Evolutionary conservation across 2,113 vertebrate genomes (phyloP).

Genomic region (Dasyprocta punctata): DNA sequence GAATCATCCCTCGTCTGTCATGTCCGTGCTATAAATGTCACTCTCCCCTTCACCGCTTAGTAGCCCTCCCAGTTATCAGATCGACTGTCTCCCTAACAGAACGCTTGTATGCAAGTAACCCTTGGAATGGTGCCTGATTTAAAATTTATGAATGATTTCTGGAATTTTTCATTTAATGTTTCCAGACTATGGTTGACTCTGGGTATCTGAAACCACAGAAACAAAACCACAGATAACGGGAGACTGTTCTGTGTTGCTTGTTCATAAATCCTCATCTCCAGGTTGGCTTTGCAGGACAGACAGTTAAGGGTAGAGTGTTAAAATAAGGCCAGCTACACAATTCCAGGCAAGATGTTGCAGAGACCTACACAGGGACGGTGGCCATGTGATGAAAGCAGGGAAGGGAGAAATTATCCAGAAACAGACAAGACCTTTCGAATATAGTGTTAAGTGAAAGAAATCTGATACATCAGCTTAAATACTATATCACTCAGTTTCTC

Average conservation of each 20-base stretch:
- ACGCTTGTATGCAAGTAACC: not conserved
- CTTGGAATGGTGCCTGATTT: not conserved
- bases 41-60: not conserved
- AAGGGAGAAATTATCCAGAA: not conserved
- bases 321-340: not conserved
- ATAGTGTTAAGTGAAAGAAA: not conserved
- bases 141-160: not conserved
- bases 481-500: not conserved
- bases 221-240: not conserved
- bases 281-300: not conserved
- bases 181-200: not conserved
- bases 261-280: not conserved
- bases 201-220: not conserved
- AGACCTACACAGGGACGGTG: not conserved
- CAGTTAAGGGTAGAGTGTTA: not conserved
- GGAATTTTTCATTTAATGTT: not conserved
- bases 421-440: not conserved
- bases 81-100: not conserved
- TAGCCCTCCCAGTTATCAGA: not conserved
- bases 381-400: not conserved
- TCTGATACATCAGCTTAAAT: not conserved
- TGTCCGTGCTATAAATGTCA: not conserved
- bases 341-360: not conserved
- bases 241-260: not conserved
- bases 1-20: not conserved